These are phyloP conservation scores for Candidula unifasciata DNA, from an alignment of 2,888 invertebrate species.

Conservation along the genomic window DNA sequence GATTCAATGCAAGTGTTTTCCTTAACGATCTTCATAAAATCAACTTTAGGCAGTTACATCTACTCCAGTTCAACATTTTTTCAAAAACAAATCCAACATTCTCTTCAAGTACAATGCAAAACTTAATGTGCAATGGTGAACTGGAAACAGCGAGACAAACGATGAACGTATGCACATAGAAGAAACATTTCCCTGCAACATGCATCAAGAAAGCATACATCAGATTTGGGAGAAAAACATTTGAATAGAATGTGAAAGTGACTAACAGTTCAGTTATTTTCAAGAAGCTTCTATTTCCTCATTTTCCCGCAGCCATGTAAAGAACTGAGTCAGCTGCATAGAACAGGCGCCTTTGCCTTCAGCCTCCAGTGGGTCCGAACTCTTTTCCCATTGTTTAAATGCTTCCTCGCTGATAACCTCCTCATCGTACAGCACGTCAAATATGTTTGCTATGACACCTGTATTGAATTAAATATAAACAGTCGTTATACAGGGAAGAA, in stretches of 20 bases:
- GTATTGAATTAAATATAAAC: no score
- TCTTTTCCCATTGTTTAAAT: conserved; percentile 87
- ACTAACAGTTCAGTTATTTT: conserved; percentile 26
- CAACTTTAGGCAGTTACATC: no score
- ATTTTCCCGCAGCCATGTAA: conserved; percentile 74
- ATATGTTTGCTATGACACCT: conserved; percentile 88
- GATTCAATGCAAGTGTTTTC: no score
- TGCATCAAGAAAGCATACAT: conserved; percentile 14
- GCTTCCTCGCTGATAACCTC: conserved; percentile 88
- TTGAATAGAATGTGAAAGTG: background rate
- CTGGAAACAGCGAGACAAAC: background rate
- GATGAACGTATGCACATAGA: background rate
- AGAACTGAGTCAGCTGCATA: conserved; percentile 84
- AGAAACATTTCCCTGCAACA: conserved; percentile 7
- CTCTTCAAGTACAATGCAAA: background rate
- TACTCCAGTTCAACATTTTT: no score
- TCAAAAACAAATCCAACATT: no score
- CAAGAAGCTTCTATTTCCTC: conserved; percentile 60
- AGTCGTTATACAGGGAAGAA: no score
- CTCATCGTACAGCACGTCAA: conserved; percentile 87
- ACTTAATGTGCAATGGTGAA: background rate
- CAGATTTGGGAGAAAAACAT: background rate
- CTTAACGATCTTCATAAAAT: no score
- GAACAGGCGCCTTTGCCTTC: conserved; percentile 89
- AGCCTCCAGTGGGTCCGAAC: conserved; percentile 84